Evolutionary conservation across 2,888 invertebrate species (phyloP).

Genomic region (Scrobipalpa costella): DNA sequence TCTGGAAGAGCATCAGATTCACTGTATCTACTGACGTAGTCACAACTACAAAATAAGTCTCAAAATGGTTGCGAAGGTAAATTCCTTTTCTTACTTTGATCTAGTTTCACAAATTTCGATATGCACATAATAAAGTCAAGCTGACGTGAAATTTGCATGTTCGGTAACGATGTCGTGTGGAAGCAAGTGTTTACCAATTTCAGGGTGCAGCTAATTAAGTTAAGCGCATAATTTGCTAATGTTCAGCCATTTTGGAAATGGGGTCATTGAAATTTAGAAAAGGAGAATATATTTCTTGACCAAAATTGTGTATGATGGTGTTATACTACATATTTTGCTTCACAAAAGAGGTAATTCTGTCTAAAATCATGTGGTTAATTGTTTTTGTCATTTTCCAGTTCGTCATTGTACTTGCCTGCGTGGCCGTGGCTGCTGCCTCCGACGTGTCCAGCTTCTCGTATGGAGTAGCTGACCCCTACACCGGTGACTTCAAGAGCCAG

Average conservation of each 20-base stretch:
- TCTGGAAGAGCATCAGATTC: slow-evolving; percentile 44
- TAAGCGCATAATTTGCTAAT: slow-evolving; percentile 2
- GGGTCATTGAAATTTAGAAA: neutral
- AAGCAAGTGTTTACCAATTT: slow-evolving; percentile 3
- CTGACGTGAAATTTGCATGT: slow-evolving; percentile 8
- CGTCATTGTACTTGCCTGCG: slow-evolving; percentile 55
- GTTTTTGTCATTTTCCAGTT: slow-evolving; percentile 45
- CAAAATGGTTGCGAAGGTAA: slow-evolving; percentile 71
- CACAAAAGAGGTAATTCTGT: too few relatives aligned
- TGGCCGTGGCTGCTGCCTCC: slow-evolving; percentile 50
- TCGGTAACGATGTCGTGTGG: neutral
- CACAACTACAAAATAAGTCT: slow-evolving; percentile 43
- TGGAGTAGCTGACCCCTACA: slow-evolving; percentile 73
- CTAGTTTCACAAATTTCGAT: neutral
- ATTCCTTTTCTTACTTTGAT: slow-evolving; percentile 3
- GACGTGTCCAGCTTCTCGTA: slow-evolving; percentile 71
- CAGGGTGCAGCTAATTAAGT: neutral
- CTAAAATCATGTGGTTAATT: neutral
- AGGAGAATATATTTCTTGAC: neutral
- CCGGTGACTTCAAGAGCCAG: slow-evolving; percentile 77
- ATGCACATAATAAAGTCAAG: slow-evolving; percentile 8
- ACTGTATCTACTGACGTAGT: slow-evolving; percentile 54
- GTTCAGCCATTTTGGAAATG: neutral
- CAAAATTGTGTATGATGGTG: too few relatives aligned
- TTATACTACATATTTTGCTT: too few relatives aligned